A percentile compares a stretch with the other conserved stretches of the same genome.
Evolutionary conservation across 2,113 vertebrate species (phyloP).

Genomic region (Tichodroma muraria): DNA sequence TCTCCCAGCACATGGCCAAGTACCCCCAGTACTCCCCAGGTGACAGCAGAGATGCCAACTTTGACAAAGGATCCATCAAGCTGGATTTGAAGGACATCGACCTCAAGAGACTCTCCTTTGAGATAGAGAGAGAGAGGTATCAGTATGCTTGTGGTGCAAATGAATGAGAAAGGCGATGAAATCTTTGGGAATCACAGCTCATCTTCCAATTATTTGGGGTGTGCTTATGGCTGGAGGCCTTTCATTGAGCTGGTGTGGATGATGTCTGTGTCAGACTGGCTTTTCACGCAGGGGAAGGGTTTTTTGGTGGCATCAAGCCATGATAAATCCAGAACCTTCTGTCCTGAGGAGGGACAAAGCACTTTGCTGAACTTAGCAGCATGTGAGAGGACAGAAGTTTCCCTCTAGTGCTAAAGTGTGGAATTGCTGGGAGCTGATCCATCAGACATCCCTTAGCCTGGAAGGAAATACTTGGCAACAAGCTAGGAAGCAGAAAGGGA

Average conservation of each 20-base stretch:
- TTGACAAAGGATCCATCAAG: conserved; percentile 71
- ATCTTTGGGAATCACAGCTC: not conserved
- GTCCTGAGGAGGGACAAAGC: not conserved
- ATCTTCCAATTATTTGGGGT: not conserved
- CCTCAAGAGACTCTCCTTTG: conserved; percentile 90
- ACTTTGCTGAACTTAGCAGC: not conserved
- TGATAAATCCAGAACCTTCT: not conserved
- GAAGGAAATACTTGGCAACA: not conserved
- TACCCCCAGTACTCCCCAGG: conserved; percentile 50
- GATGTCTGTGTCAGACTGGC: not conserved
- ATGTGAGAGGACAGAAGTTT: not conserved
- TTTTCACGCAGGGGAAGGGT: not conserved
- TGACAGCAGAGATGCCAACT: conserved; percentile 67
- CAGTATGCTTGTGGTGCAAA: not conserved
- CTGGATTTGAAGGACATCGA: conserved; percentile 87
- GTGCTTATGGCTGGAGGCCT: not conserved
- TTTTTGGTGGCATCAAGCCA: not conserved
- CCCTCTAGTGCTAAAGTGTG: not conserved
- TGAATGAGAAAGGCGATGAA: not conserved
- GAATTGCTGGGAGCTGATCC: not conserved
- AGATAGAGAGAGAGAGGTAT: conserved; percentile 89
- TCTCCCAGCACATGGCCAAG: conserved; percentile 35
- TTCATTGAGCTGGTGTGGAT: not conserved
- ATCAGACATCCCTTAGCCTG: not conserved
- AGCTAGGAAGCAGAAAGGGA: not conserved